phyloP scores from a whole-genome alignment of 2,888 invertebrate species.

The Blera fallax region DNA sequence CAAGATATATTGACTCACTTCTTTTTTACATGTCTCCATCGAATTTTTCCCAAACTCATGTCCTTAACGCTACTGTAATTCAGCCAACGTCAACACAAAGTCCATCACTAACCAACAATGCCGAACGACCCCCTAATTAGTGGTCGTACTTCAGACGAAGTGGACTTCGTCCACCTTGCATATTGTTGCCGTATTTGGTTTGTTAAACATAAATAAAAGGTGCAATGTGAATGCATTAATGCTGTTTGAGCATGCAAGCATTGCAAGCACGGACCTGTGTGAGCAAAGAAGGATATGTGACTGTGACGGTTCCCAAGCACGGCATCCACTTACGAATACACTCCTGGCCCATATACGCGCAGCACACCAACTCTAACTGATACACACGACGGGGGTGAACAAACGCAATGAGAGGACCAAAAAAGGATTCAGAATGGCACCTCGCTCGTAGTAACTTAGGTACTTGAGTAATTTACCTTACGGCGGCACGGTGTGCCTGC shows the following conservation, averaged over 20 bases:
- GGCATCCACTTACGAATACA: slow-evolving; percentile 5
- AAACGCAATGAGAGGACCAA: slow-evolving; percentile 20
- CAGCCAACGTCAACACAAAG: slow-evolving; percentile 5
- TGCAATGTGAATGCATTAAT: slow-evolving; percentile 64
- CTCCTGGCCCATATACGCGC: slow-evolving; percentile 39
- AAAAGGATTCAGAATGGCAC: slow-evolving; percentile 15
- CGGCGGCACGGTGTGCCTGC: neutral
- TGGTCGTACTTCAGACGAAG: slow-evolving; percentile 1
- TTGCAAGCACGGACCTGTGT: slow-evolving; percentile 24
- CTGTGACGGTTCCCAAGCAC: slow-evolving; percentile 10
- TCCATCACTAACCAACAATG: slow-evolving; percentile 45
- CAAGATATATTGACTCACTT: too few relatives aligned
- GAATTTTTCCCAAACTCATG: too few relatives aligned
- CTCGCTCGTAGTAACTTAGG: slow-evolving; percentile 3
- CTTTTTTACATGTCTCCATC: too few relatives aligned
- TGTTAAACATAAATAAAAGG: slow-evolving; percentile 69
- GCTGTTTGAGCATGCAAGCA: slow-evolving; percentile 49
- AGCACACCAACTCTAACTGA: slow-evolving; percentile 3
- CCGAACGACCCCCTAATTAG: slow-evolving; percentile 43
- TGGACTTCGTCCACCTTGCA: neutral
- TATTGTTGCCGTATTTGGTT: slow-evolving; percentile 59
- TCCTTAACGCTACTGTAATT: slow-evolving; percentile 17
- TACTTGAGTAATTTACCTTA: neutral
- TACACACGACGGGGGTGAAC: slow-evolving; percentile 8
- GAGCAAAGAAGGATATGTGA: slow-evolving; percentile 31